A percentile compares a stretch with the other conserved stretches of the same genome.
Conservation (phyloP, 1,140 invertebrate species). For the Drosophila ficusphila region DNA sequence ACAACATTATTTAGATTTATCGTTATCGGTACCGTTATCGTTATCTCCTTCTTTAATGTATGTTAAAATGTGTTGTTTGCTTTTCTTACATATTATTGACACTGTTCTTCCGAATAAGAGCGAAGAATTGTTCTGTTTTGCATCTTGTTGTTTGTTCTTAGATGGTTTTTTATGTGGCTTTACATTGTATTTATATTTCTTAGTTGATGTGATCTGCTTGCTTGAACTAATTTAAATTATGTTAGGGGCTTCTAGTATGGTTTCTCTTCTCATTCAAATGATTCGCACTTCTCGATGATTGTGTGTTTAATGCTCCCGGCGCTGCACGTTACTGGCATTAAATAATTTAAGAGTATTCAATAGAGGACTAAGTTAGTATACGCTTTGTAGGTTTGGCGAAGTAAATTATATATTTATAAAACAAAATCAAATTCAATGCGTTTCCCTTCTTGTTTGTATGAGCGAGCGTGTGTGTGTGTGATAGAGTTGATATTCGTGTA, state of each 20-base stretch:
- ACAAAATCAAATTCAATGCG: constrained; percentile 65
- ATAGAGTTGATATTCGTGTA: constrained; percentile 4
- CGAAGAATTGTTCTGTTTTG: constrained; percentile 44
- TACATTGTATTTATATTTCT: constrained; percentile 44
- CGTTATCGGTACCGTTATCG: constrained; percentile 57
- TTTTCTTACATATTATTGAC: constrained; percentile 78
- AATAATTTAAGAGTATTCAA: constrained; percentile 83
- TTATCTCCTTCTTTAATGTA: constrained; percentile 52
- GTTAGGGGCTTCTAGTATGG: constrained; percentile 40
- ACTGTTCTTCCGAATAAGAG: constrained; percentile 67
- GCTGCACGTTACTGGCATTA: constrained; percentile 42
- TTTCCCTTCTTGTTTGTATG: constrained; percentile 34
- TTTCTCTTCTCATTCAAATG: constrained; percentile 30
- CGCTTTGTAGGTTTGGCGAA: constrained; percentile 71
- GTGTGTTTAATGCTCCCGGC: constrained; percentile 46
- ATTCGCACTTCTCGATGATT: constrained; percentile 46
- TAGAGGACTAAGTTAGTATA: constrained; percentile 78
- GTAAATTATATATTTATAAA: constrained; percentile 72
- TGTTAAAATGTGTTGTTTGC: constrained; percentile 64
- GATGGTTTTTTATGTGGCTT: constrained; percentile 42
- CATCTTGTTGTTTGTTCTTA: constrained; percentile 27
- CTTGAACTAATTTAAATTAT: constrained; percentile 60
- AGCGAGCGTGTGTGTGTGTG: constrained; percentile 21
- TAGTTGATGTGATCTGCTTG: constrained; percentile 22
- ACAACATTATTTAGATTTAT: constrained; percentile 76